Percentiles rank a stretch among this genome's conserved stretches.
Evolutionary conservation across 2,888 invertebrate species (phyloP).

Genomic region (Drosophila prolongata): DNA sequence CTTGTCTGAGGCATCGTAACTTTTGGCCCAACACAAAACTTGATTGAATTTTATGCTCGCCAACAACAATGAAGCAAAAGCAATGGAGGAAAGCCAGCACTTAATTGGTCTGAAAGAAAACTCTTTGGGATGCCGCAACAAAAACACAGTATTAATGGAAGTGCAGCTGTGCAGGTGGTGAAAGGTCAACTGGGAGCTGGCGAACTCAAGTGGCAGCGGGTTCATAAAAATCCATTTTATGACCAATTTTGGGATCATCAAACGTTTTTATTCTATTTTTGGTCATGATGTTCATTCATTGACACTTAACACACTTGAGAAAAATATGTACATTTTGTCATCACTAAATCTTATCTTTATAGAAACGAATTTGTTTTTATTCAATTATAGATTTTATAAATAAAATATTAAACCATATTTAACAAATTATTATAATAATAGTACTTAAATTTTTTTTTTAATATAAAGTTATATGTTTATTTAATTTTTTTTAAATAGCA

Average conservation of each 20-base stretch:
- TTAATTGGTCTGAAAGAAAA: conserved; percentile 50
- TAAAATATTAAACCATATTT: too few species aligned
- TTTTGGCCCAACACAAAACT: conserved; percentile 76
- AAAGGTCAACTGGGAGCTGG: conserved; percentile 26
- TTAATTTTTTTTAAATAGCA: too few species aligned
- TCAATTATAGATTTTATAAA: too few species aligned
- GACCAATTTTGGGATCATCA: background rate
- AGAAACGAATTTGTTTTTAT: too few species aligned
- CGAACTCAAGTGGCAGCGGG: conserved; percentile 28
- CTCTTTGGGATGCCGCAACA: conserved; percentile 28
- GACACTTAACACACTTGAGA: conserved; percentile 5
- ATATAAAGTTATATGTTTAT: too few species aligned
- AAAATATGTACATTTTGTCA: background rate
- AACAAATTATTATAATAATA: background rate
- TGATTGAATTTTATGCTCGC: conserved; percentile 78
- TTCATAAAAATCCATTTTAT: conserved; percentile 41
- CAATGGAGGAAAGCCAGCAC: conserved; percentile 28
- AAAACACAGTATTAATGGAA: conserved; percentile 39
- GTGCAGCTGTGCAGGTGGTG: conserved; percentile 52
- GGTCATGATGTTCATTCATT: conserved; percentile 11
- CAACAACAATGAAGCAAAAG: conserved; percentile 53
- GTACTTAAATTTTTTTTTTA: too few species aligned
- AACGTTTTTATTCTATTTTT: conserved; percentile 12
- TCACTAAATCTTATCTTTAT: too few species aligned
- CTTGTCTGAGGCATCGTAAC: conserved; percentile 61